phyloP scores from a whole-genome alignment of 1,140 invertebrate genomes.

The Uloborus diversus region DNA sequence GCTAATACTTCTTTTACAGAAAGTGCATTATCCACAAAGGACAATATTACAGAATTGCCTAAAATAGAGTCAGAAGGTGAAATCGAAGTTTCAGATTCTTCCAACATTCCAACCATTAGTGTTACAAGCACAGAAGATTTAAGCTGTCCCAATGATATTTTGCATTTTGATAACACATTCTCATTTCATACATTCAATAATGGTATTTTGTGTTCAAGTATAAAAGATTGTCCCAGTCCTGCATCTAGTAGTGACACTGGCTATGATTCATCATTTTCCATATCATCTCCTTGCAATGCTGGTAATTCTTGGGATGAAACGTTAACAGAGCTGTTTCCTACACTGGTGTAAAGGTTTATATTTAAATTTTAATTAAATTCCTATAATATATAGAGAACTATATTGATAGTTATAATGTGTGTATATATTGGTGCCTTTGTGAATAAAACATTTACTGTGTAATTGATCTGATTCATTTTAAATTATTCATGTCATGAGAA shows the following conservation, averaged over 20 bases:
- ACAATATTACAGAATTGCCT: neutral
- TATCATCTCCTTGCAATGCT: constrained; percentile 9
- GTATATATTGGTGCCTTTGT: constrained; percentile 43
- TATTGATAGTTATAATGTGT: constrained; percentile 6
- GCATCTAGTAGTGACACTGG: constrained; percentile 52
- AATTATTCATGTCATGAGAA: too few species aligned
- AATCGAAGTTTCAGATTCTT: neutral
- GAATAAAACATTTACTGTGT: constrained; percentile 36
- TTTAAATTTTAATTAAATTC: neutral
- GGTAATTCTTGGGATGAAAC: constrained; percentile 48
- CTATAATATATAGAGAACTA: constrained; percentile 18
- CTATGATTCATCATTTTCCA: constrained; percentile 51
- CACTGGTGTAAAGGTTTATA: constrained; percentile 45
- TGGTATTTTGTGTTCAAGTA: neutral
- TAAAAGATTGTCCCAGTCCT: neutral
- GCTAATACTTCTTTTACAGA: neutral
- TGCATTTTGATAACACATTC: constrained; percentile 7
- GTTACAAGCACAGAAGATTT: neutral
- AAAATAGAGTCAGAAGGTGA: neutral
- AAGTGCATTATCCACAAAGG: constrained; percentile 35
- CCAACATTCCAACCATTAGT: constrained; percentile 8
- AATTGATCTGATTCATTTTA: neutral
- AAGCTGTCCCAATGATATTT: neutral
- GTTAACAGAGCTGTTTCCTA: constrained; percentile 58
- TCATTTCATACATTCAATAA: neutral